A percentile compares a stretch with the other conserved stretches of the same genome.
phyloP scores from a whole-genome alignment of 2,888 invertebrate species.

The Phrixothrix hirtus region DNA sequence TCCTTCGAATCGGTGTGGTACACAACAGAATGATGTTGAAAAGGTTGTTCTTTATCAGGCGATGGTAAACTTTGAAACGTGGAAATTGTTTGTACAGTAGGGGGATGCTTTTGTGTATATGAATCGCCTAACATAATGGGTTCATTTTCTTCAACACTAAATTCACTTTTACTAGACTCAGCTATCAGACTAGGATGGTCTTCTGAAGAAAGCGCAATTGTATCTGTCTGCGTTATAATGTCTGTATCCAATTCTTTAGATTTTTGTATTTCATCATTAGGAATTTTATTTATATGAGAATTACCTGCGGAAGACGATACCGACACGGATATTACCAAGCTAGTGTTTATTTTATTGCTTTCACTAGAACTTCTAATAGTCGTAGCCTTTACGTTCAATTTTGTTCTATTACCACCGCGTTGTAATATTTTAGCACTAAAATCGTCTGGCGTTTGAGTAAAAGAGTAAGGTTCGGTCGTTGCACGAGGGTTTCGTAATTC shows the following conservation, averaged over 20 bases:
- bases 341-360: conserved; percentile 17
- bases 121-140: conserved; percentile 56
- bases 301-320: conserved; percentile 57
- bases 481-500: conserved; percentile 23
- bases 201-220: conserved; percentile 41
- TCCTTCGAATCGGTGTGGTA: conserved; percentile 56
- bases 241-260: neutral
- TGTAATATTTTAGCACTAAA: conserved; percentile 5
- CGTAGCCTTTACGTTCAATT: conserved; percentile 3
- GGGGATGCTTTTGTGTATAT: conserved; percentile 40
- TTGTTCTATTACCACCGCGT: conserved; percentile 14
- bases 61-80: conserved; percentile 40
- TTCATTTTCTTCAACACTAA: conserved; percentile 62
- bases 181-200: conserved; percentile 58
- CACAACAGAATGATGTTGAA: conserved; percentile 57
- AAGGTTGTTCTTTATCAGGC: conserved; percentile 57
- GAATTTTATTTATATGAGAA: conserved; percentile 38
- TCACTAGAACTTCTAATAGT: conserved; percentile 14
- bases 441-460: conserved; percentile 9
- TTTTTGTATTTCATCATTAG: conserved; percentile 13
- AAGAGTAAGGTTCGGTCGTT: conserved; percentile 10
- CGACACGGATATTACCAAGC: conserved; percentile 56
- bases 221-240: neutral
- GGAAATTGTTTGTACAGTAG: conserved; percentile 38
- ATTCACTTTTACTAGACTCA: conserved; percentile 63